Evolutionary conservation across 2,888 invertebrate species (phyloP).

Genomic region (Spodoptera picta): DNA sequence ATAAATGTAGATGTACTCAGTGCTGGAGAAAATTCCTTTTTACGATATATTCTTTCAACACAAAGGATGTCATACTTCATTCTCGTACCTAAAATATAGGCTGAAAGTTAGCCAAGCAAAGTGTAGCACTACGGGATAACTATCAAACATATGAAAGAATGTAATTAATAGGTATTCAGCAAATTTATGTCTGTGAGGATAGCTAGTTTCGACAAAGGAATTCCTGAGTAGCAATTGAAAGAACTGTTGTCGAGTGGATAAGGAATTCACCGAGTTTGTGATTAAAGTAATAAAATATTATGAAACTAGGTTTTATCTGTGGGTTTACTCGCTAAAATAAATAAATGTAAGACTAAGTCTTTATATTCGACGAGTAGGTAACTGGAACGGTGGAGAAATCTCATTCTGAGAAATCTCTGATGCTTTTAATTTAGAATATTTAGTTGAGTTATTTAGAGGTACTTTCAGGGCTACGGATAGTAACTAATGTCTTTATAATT

Average conservation of each 20-base stretch:
- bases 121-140: conserved; percentile 13
- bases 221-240: conserved; percentile 34
- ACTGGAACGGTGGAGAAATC: too few species aligned
- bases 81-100: conserved; percentile 3
- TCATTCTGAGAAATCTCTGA: too few species aligned
- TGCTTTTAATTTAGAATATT: too few species aligned
- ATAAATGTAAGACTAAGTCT: too few species aligned
- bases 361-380: too few species aligned
- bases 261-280: conserved; percentile 26
- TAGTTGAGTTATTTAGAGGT: too few species aligned
- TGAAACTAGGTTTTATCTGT: conserved; percentile 18
- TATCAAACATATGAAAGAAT: conserved; percentile 41
- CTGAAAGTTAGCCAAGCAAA: conserved; percentile 9
- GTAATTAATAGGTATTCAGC: conserved; percentile 48
- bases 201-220: conserved; percentile 32
- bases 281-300: conserved; percentile 51
- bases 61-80: too few species aligned
- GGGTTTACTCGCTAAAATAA: conserved; percentile 8
- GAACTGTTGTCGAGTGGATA: conserved; percentile 36
- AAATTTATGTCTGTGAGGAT: conserved; percentile 40
- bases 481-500: too few species aligned
- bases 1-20: too few species aligned
- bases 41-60: too few species aligned
- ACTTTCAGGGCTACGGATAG: too few species aligned
- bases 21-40: too few species aligned